Conservation (phyloP, 2,888 invertebrate genomes). For the Tuberolachnus salignus region DNA sequence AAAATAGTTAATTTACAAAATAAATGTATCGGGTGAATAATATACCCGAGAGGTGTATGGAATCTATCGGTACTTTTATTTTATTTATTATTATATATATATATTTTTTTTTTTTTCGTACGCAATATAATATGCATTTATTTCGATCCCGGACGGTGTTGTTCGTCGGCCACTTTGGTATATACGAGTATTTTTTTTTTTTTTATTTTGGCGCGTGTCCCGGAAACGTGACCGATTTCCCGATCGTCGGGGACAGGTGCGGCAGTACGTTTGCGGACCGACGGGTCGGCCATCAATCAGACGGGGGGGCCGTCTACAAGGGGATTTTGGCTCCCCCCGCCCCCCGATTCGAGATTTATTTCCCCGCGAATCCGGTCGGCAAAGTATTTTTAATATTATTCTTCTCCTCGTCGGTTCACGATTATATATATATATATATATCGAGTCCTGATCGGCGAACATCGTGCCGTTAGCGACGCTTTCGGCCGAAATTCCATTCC, state of each 20-base stretch:
- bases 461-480: too few relatives aligned
- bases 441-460: too few relatives aligned
- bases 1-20: too few relatives aligned
- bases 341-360: constrained; percentile 18
- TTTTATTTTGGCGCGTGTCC: neutral
- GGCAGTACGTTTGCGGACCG: neutral
- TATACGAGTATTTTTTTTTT: neutral
- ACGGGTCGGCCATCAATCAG: constrained; percentile 1
- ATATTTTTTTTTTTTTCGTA: neutral
- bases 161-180: too few relatives aligned
- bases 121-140: neutral
- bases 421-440: too few relatives aligned
- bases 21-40: too few relatives aligned
- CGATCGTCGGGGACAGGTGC: neutral
- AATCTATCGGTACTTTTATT: neutral
- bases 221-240: neutral
- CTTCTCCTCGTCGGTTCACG: neutral
- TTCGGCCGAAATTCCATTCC: too few relatives aligned
- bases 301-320: neutral
- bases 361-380: neutral
- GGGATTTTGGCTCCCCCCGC: too few relatives aligned
- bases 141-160: too few relatives aligned
- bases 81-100: too few relatives aligned
- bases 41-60: too few relatives aligned
- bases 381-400: neutral